A percentile compares a stretch with the other conserved stretches of the same genome.
Evolutionary conservation across 23 tunicate species (phyloP).

Genomic region (Trididemnum clinides): DNA sequence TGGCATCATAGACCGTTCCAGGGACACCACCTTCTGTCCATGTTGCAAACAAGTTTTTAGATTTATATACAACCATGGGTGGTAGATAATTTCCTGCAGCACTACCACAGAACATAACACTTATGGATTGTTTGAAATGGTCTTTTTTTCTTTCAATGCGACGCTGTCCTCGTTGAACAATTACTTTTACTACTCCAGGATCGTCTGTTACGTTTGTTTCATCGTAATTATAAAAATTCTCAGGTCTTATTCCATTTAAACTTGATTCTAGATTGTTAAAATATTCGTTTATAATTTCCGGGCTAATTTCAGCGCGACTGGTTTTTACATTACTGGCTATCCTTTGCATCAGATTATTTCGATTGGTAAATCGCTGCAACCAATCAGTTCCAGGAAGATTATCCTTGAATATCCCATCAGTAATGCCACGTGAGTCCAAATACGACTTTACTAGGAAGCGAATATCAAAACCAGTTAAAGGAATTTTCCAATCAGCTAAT

Average conservation of each 20-base stretch:
- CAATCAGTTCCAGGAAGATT: slow-evolving; percentile 21
- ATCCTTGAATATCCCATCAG: not conserved
- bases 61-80: slow-evolving; percentile 35
- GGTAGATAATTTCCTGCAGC: not conserved
- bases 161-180: not conserved
- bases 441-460: not conserved
- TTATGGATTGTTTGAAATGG: slow-evolving; percentile 4
- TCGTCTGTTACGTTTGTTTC: slow-evolving; percentile 16
- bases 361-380: not conserved
- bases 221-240: slow-evolving; percentile 7
- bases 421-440: not conserved
- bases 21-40: slow-evolving; percentile 18
- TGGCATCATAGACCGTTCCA: slow-evolving; percentile 14
- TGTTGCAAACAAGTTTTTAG: not conserved
- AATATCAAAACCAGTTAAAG: not conserved
- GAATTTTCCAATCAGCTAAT: slow-evolving; percentile 15
- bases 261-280: too few relatives aligned
- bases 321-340: too few relatives aligned
- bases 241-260: not conserved
- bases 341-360: too few relatives aligned
- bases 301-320: too few relatives aligned
- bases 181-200: slow-evolving; percentile 13
- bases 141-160: slow-evolving; percentile 4
- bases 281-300: too few relatives aligned
- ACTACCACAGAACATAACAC: slow-evolving; percentile 21